Conservation (phyloP, 2,113 vertebrate species). For the Murina feae region DNA sequence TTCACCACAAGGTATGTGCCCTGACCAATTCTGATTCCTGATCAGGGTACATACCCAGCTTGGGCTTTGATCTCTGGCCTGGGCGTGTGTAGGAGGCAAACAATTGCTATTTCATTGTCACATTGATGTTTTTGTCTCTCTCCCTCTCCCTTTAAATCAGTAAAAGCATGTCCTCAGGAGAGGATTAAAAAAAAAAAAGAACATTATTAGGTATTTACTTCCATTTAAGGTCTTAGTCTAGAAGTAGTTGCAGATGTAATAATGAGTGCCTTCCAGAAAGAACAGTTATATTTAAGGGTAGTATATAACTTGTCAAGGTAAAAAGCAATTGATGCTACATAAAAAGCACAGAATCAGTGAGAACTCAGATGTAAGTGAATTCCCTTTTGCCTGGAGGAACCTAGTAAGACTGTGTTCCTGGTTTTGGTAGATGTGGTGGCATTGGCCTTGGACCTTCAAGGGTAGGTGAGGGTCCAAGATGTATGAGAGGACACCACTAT, state of each 20-base stretch:
- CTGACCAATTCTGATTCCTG: neutral
- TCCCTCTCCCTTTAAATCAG: neutral
- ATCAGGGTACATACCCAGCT: too few species aligned
- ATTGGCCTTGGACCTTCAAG: neutral
- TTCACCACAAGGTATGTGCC: neutral
- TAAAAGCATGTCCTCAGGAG: neutral
- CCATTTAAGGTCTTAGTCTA: neutral
- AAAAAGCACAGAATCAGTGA: neutral
- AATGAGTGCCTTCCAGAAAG: neutral
- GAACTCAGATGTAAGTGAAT: neutral
- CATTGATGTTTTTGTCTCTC: too few species aligned
- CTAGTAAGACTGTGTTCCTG: neutral
- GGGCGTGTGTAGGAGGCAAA: neutral
- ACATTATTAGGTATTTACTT: neutral
- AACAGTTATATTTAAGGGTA: neutral
- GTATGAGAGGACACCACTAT: neutral
- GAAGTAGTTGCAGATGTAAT: neutral
- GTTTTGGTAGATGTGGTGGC: neutral
- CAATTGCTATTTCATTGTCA: neutral
- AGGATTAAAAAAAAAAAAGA: neutral
- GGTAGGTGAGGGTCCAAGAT: neutral
- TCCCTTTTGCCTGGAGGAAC: neutral
- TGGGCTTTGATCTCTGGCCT: neutral
- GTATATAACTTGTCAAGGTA: neutral
- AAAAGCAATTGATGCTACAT: neutral